Base-by-base conservation (phyloP, 2,888 invertebrate species). In the Drosophila acutilabella region DNA sequence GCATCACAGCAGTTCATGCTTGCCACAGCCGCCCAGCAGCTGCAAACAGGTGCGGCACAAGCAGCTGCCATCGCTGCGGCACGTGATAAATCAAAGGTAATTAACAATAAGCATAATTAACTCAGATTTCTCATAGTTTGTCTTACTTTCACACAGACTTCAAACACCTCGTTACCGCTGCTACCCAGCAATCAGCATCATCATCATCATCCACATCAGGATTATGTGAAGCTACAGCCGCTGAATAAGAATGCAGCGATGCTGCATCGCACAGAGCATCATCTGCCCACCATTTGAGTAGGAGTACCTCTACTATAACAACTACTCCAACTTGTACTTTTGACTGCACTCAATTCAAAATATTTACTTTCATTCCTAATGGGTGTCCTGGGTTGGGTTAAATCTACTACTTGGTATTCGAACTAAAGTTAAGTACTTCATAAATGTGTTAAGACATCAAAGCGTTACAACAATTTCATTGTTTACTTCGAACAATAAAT, bases 11-110 rank as follows among this genome's bases (percentile, higher is more conserved):
- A 91, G 41, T 90, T 90, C 41, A 89, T 90, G 83, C 67, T 89
- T 57, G 81, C 81, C 57, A 82, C 87, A 13, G 78, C 87, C 41
- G 84, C 87, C 41, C 79, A 86, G 40, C 90, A 90, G 65, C 69
- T 88, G 20, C 89, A 88, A n/a, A 85, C 89, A 42, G 85, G 89
- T 10, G 70, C 89, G 52, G 76, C 89, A 40, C 74, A 89, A 45
- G 84, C 84, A 56, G 85, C 85, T 23, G 88, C 85, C 50, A 72
- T 84, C 6, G 80, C 82, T 36, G 89, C 88, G 45, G 74, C 88
- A 65, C 93, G 95, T 72, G 95, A 95, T 81, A 94, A 94, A 91
- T 94, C 95, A 75, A 94, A 95, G 92, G 95, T 95, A 45, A 69
- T 36, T 7, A 20, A 7, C 10, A 13, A 1, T 41, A 20, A 20